phyloP scores from a whole-genome alignment of 1,140 invertebrate species.

The Micrasema minimum region DNA sequence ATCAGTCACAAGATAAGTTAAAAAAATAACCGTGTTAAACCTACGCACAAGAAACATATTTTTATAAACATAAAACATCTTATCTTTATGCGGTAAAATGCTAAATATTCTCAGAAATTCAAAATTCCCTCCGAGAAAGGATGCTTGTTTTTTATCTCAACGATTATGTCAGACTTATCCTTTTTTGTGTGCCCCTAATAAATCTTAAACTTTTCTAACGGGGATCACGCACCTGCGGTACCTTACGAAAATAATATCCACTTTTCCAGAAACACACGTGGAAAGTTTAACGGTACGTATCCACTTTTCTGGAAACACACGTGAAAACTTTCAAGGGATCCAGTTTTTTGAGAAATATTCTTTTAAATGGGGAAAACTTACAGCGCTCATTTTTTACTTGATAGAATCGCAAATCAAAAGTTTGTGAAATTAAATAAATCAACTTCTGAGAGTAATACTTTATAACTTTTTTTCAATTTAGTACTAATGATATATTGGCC shows the following conservation, averaged over 20 bases:
- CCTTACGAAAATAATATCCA: slow-evolving; percentile 48
- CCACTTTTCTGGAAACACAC: slow-evolving; percentile 40
- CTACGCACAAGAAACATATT: neutral
- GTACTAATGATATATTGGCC: too few relatives aligned
- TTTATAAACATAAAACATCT: slow-evolving; percentile 1
- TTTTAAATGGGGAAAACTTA: slow-evolving; percentile 35
- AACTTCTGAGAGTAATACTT: too few relatives aligned
- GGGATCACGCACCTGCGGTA: slow-evolving; percentile 53
- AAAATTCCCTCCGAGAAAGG: slow-evolving; percentile 23
- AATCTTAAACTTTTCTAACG: slow-evolving; percentile 51
- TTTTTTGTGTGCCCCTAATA: slow-evolving; percentile 52
- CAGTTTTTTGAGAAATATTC: slow-evolving; percentile 43
- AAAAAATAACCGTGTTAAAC: neutral
- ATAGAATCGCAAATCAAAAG: too few relatives aligned
- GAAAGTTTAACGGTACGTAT: too few relatives aligned
- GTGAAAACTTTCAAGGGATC: slow-evolving; percentile 50
- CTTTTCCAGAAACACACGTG: slow-evolving; percentile 36
- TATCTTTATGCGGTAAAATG: slow-evolving; percentile 20
- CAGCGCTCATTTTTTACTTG: slow-evolving; percentile 20
- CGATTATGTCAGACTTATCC: slow-evolving; percentile 54
- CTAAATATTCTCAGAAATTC: slow-evolving; percentile 28
- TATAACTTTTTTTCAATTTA: too few relatives aligned
- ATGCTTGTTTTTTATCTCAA: slow-evolving; percentile 51
- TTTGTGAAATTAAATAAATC: too few relatives aligned
- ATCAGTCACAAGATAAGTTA: neutral